phyloP scores from a whole-genome alignment of 2,888 invertebrate genomes.

The Anodontia alba region DNA sequence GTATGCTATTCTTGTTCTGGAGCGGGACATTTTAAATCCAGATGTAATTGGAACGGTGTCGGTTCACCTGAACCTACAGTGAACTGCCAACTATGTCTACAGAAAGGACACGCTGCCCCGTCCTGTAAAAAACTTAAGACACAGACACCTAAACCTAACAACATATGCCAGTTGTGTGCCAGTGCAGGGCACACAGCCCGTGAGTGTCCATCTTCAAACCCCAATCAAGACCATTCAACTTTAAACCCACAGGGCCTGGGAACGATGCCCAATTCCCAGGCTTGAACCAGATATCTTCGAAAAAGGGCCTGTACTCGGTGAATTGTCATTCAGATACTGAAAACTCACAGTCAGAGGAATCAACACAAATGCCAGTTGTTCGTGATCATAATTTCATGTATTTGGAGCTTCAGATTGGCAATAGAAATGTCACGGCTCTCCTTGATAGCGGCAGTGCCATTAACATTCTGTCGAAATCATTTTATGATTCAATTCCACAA shows the following conservation, averaged over 20 bases:
- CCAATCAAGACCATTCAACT: no score
- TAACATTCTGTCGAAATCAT: conserved; percentile 9
- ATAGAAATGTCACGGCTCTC: conserved; percentile 23
- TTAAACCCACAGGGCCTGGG: no score
- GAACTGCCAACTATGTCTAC: conserved; percentile 1
- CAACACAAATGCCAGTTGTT: no score
- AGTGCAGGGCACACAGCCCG: neutral
- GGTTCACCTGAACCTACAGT: neutral
- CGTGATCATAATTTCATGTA: no score
- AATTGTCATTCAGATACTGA: no score
- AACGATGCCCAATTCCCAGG: neutral
- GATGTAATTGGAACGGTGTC: neutral
- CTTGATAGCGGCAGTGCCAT: conserved; percentile 35
- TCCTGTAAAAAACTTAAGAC: neutral
- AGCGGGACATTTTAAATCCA: neutral
- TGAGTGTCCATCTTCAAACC: no score
- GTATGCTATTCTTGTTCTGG: neutral
- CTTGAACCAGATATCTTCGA: no score
- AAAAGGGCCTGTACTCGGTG: no score
- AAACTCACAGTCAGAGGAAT: no score
- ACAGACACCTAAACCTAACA: neutral
- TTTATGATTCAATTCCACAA: conserved; percentile 24
- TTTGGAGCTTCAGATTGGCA: no score
- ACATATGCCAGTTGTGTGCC: no score
- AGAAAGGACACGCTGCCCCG: neutral